Conservation (phyloP, 2,888 invertebrate genomes). For the Fabriciana adippe region DNA sequence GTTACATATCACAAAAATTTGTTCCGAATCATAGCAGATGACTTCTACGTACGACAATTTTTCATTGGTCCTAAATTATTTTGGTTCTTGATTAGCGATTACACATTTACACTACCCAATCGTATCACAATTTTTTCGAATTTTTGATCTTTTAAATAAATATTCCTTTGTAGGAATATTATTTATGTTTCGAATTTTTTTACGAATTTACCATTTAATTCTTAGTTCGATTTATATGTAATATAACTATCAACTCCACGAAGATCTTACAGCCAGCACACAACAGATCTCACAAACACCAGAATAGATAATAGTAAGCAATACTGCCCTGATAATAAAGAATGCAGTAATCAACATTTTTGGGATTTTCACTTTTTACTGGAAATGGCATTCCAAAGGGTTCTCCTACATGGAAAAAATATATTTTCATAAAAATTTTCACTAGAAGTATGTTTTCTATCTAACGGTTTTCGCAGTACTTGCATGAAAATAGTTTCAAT, state of each 20-base stretch:
- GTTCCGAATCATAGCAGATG: slow-evolving; percentile 59
- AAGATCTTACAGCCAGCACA: not conserved
- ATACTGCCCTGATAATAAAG: too few relatives aligned
- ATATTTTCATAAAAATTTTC: too few relatives aligned
- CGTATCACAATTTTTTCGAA: not conserved
- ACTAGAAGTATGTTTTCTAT: too few relatives aligned
- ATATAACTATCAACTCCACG: not conserved
- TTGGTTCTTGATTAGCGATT: not conserved
- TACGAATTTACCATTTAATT: too few relatives aligned
- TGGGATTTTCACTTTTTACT: too few relatives aligned
- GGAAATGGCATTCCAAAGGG: too few relatives aligned
- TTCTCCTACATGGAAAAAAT: too few relatives aligned
- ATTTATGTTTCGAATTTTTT: too few relatives aligned
- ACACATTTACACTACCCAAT: slow-evolving; percentile 4
- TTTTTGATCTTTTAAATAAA: not conserved
- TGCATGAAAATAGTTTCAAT: too few relatives aligned
- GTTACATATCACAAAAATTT: slow-evolving; percentile 61
- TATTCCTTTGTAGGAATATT: not conserved
- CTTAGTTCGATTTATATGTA: too few relatives aligned
- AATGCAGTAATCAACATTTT: too few relatives aligned
- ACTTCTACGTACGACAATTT: slow-evolving; percentile 10
- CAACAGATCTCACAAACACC: not conserved
- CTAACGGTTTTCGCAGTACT: too few relatives aligned
- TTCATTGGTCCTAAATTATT: slow-evolving; percentile 40
- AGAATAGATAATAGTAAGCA: slow-evolving; percentile 10